Base-by-base conservation (phyloP, 2,888 invertebrate species). In the Hipparchia sbordonii region DNA sequence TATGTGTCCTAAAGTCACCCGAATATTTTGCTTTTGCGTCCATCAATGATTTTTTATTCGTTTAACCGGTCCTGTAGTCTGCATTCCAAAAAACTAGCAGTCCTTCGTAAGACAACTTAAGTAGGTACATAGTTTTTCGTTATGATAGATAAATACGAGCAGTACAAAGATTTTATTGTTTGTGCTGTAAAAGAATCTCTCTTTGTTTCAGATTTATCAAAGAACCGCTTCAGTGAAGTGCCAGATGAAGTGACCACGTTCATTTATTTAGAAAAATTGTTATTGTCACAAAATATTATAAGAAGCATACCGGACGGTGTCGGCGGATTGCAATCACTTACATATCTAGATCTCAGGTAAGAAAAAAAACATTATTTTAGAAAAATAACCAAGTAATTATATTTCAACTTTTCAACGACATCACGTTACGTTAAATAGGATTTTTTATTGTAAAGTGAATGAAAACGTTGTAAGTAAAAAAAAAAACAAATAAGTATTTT, bases 281-380 rank as follows among this genome's bases (percentile, higher is more conserved):
- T 97, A 82, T 95, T 98, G 80, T 98, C 98, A 89, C 98, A 98
- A 94, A 99, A 99, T 94, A 96, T 97, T 79, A 97, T 99, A 86
- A 96, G 97, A 85, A 95, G 95, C 82, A 96, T 99, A 84, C 98
- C 98, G 72, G 97, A 98, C 83, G 95, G 96, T 52, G 95, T 99
- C 74, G 96, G 96, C 76, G 95, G 95, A 88, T 95, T 99, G 72
- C 97, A 98, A 85, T 97, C 97, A 78, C 95, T 99, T 73, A 97
- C 97, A 80, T 97, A 97, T 92, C 95, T 99, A 89, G 98, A 98
- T 94, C 95, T 99, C 90, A 97, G 97, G 97, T 97, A 86, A 87
- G 88, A 57, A 3, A 57, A 57, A 57, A 57, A 8, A 23, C 23
- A 13, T 6, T n/a, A 56, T 57, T 56, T 56, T 13, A 57, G 7